These are phyloP conservation scores for Torymus auratus DNA, from an alignment of 2,888 invertebrate genomes.

Conservation along the genomic window DNA sequence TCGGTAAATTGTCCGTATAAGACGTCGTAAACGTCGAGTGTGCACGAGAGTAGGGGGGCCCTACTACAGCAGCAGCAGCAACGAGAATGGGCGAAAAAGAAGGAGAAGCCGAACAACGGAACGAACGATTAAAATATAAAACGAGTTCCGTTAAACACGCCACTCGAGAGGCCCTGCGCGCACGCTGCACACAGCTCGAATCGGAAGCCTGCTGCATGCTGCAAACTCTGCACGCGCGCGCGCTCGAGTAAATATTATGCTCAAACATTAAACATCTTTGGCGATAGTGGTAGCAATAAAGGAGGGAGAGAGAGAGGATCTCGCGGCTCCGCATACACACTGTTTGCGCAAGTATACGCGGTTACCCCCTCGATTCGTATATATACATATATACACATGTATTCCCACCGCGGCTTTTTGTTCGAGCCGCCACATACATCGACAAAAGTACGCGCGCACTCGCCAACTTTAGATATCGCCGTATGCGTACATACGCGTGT, in stretches of 20 bases:
- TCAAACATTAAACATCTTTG: slow-evolving; percentile 72
- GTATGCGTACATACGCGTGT: slow-evolving; percentile 9
- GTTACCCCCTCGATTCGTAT: not conserved
- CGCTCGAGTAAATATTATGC: slow-evolving; percentile 70
- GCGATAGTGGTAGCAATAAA: slow-evolving; percentile 61
- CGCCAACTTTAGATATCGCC: slow-evolving; percentile 36
- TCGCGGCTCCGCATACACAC: not conserved
- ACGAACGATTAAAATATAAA: slow-evolving; percentile 52
- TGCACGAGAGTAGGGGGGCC: slow-evolving; percentile 11
- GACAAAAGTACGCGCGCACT: slow-evolving; percentile 15
- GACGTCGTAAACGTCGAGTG: slow-evolving; percentile 43
- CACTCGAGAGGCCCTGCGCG: not conserved
- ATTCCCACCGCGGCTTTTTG: slow-evolving; percentile 12
- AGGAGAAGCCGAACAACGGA: not conserved
- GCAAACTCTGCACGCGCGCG: slow-evolving; percentile 41
- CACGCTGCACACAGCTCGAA: slow-evolving; percentile 58
- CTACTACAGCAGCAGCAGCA: slow-evolving; percentile 33
- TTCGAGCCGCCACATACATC: slow-evolving; percentile 23
- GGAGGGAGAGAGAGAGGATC: slow-evolving; percentile 27
- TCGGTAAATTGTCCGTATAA: slow-evolving; percentile 40
- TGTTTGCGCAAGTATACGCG: slow-evolving; percentile 41
- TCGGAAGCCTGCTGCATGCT: slow-evolving; percentile 56
- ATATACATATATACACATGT: slow-evolving; percentile 4
- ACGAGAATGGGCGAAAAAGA: slow-evolving; percentile 12
- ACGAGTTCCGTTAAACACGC: slow-evolving; percentile 40